A percentile compares a stretch with the other conserved stretches of the same genome.
Evolutionary conservation across 2,888 invertebrate species (phyloP).

Genomic region (Lithophane semibrunnea): DNA sequence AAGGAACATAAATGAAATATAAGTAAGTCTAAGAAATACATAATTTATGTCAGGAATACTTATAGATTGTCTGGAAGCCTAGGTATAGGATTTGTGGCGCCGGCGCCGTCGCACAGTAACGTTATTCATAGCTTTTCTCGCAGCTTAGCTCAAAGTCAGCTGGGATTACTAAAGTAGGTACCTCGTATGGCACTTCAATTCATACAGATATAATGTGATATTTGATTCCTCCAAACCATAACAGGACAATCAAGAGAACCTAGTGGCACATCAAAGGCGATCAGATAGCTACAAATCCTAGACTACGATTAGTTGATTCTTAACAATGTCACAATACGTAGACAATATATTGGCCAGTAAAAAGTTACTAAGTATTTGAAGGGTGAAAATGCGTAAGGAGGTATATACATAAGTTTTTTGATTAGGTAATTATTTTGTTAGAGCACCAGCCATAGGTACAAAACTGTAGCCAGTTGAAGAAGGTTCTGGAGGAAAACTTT

Average conservation of each 20-base stretch:
- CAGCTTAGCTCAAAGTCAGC: neutral
- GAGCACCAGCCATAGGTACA: neutral
- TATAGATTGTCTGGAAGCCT: conserved; percentile 40
- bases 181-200: neutral
- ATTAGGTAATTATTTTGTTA: neutral
- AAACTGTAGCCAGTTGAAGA: neutral
- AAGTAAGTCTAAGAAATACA: conserved; percentile 40
- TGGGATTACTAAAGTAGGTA: neutral
- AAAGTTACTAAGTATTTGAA: neutral
- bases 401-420: neutral
- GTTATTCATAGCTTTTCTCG: neutral
- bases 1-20: conserved; percentile 14
- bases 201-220: neutral
- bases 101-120: conserved; percentile 27
- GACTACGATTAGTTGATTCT: neutral
- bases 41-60: conserved; percentile 45
- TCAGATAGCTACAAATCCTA: neutral
- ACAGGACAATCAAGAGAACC: neutral
- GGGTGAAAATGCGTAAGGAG: neutral
- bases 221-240: neutral
- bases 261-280: no score
- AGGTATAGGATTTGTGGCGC: conserved; percentile 42
- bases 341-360: neutral
- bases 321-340: neutral
- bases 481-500: neutral